Conservation (phyloP, 1,140 invertebrate genomes). For the Grapholita molesta region DNA sequence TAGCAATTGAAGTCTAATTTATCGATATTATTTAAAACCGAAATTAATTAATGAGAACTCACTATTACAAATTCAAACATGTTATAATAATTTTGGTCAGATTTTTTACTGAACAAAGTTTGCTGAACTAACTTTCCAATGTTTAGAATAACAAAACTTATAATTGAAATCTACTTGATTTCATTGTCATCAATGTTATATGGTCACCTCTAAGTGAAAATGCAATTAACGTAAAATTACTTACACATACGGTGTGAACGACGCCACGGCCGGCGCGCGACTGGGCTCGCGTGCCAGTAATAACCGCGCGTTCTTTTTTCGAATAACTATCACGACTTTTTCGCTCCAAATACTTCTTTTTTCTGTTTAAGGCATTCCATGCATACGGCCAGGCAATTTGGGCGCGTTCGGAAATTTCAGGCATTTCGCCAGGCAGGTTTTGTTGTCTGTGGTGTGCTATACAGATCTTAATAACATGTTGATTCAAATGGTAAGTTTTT, state of each 20-base stretch:
- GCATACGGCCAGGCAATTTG: conserved; percentile 65
- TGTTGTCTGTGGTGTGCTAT: conserved; percentile 17
- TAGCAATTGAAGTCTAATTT: too few relatives aligned
- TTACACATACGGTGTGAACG: conserved; percentile 36
- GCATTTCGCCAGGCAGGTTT: conserved; percentile 8
- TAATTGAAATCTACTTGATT: too few relatives aligned
- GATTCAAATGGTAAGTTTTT: conserved; percentile 16
- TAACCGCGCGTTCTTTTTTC: conserved; percentile 71
- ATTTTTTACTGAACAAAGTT: too few relatives aligned
- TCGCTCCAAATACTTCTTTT: conserved; percentile 67
- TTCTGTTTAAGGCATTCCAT: conserved; percentile 56
- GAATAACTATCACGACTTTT: conserved; percentile 76
- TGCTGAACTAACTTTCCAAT: too few relatives aligned
- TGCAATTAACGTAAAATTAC: not conserved
- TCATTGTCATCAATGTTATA: too few relatives aligned
- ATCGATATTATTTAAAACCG: too few relatives aligned
- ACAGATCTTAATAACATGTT: conserved; percentile 7
- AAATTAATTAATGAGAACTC: too few relatives aligned
- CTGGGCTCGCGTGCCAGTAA: conserved; percentile 76
- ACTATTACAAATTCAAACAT: too few relatives aligned
- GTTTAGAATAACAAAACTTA: too few relatives aligned
- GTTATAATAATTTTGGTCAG: too few relatives aligned
- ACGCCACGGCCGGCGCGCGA: conserved; percentile 55
- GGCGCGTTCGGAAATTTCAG: conserved; percentile 59
- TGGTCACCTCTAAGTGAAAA: not conserved